These are phyloP conservation scores for Patella vulgata DNA, from an alignment of 1,140 invertebrate species.

Conservation along the genomic window DNA sequence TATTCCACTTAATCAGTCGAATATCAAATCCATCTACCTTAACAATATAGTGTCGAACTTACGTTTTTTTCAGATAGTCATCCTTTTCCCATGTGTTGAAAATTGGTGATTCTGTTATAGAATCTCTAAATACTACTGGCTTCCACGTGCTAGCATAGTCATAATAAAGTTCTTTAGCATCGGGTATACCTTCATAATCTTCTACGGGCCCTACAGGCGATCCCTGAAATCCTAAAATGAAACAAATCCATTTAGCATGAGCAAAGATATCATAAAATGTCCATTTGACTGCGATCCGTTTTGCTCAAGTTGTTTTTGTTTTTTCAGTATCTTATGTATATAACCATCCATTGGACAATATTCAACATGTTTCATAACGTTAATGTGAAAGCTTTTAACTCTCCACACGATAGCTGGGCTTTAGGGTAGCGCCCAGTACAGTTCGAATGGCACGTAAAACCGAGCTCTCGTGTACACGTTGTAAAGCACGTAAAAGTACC, in stretches of 20 bases:
- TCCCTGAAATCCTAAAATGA: conserved; percentile 46
- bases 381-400: background rate
- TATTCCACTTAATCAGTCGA: too few relatives aligned
- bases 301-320: background rate
- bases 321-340: background rate
- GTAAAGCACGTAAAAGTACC: too few relatives aligned
- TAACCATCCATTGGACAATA: background rate
- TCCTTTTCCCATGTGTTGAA: conserved; percentile 48
- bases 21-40: too few relatives aligned
- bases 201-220: conserved; percentile 37
- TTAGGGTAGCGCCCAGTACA: too few relatives aligned
- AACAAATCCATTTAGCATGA: too few relatives aligned
- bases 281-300: background rate
- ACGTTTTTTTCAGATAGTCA: conserved; percentile 54
- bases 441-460: too few relatives aligned
- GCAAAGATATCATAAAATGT: background rate
- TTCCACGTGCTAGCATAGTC: conserved; percentile 44
- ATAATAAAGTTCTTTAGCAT: conserved; percentile 47
- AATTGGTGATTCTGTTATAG: conserved; percentile 38
- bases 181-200: conserved; percentile 34
- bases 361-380: background rate
- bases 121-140: conserved; percentile 52
- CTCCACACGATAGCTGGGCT: too few relatives aligned
- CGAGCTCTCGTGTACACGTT: too few relatives aligned
- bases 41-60: conserved; percentile 13